A percentile compares a stretch with the other conserved stretches of the same genome.
Conservation (phyloP, 2,113 vertebrate species). For the Triplophysa tibetana region DNA sequence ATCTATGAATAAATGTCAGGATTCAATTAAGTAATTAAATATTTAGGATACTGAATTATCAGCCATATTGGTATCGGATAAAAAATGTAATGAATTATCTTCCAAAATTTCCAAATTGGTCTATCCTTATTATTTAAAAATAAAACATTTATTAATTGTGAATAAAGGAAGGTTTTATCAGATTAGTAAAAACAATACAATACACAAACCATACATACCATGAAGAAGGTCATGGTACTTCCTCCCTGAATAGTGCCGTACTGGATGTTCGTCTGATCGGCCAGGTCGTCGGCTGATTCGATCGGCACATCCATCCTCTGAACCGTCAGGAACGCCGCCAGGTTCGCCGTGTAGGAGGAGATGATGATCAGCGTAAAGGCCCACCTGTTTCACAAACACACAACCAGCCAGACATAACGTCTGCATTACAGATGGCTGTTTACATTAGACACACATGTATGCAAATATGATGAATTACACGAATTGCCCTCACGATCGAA, state of each 20-base stretch:
- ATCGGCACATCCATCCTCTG: conserved; percentile 94
- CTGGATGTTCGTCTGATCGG: conserved; percentile 93
- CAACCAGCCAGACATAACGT: background rate
- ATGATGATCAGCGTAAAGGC: conserved; percentile 96
- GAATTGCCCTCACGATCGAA: background rate
- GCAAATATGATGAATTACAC: background rate
- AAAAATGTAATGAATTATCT: too few species aligned
- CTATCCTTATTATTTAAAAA: too few species aligned
- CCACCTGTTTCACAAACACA: conserved; percentile 78
- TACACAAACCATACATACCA: conserved; percentile 70
- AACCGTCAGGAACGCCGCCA: conserved; percentile 90
- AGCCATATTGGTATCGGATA: too few species aligned
- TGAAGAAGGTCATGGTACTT: conserved; percentile 96
- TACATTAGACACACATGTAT: background rate
- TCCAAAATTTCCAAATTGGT: too few species aligned
- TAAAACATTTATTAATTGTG: too few species aligned
- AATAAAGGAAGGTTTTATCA: too few species aligned
- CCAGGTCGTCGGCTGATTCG: conserved; percentile 87
- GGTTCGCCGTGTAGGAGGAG: conserved; percentile 95
- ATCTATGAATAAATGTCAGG: too few species aligned
- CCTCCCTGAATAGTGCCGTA: conserved; percentile 92
- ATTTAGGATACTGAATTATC: too few species aligned
- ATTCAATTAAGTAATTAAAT: too few species aligned
- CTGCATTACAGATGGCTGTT: background rate
- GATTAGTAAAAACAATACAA: background rate